Evolutionary conservation across 2,888 invertebrate species (phyloP).

Genomic region (Phyllotreta striolata): DNA sequence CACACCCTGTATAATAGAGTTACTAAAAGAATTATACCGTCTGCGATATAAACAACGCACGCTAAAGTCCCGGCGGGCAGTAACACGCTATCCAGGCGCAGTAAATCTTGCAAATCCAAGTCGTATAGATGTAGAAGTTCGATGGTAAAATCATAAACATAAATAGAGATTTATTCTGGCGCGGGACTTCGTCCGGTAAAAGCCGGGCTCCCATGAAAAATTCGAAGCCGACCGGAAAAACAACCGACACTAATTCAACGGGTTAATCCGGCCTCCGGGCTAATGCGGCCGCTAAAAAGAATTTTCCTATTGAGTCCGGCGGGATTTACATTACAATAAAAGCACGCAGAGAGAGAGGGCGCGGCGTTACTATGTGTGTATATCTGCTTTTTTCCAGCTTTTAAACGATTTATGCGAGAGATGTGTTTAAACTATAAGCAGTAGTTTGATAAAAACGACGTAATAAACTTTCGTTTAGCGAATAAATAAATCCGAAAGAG

Average conservation of each 20-base stretch:
- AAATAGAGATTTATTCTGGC: slow-evolving; percentile 39
- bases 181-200: slow-evolving; percentile 24
- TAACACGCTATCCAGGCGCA: slow-evolving; percentile 14
- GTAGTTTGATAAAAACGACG: no score
- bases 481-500: no score
- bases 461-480: no score
- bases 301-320: slow-evolving; percentile 29
- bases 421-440: no score
- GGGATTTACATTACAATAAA: slow-evolving; percentile 34
- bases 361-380: no score
- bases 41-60: no score
- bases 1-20: no score
- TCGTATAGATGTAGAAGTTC: slow-evolving; percentile 27
- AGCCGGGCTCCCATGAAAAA: slow-evolving; percentile 21
- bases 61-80: no score
- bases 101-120: slow-evolving; percentile 27
- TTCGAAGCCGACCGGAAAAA: slow-evolving; percentile 21
- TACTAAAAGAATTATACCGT: no score
- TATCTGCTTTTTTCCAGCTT: no score
- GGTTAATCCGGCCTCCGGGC: slow-evolving; percentile 27
- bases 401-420: no score
- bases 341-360: slow-evolving; percentile 9
- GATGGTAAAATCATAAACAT: slow-evolving; percentile 37
- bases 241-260: slow-evolving; percentile 32
- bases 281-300: slow-evolving; percentile 32